Evolutionary conservation across 2,888 invertebrate genomes (phyloP), one percentile per base, ranked within the genome.

Genomic region (Beris morrisii): DNA sequence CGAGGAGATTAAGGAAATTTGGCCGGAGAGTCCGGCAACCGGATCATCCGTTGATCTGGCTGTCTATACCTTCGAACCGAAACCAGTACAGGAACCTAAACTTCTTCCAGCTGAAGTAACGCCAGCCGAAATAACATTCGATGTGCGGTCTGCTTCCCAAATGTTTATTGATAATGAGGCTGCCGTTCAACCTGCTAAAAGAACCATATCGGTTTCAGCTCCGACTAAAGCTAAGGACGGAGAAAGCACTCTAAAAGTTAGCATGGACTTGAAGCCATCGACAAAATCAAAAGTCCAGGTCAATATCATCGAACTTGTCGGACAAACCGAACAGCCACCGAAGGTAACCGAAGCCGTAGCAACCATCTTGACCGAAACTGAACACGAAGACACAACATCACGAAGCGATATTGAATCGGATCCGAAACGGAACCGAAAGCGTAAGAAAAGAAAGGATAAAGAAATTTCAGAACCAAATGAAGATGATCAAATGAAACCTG

Each of bases 371-470:
- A 64, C 31, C 13, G 58, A 58, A 44, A 63, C 57, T 5, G 52
- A 45, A 4, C 32, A 48, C 15, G 77, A 78, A 64, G 76, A 78
- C 61, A 71, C 73, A 13, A 72, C 75, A 5, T 76, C 77, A 9
- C 75, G 77, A 22, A 80, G 80, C 64, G 82, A 82, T 43, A 76
- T 81, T 13, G 81, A 83, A 71, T 80, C 80, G 69, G 84, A 84
- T 71, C 80, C 81, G 55, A 84, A 86, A 73, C 81, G 82, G 76
- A 85, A 83, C 79, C 86, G 85, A 81, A 87, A 84, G 83, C 86
- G 84, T 82, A 87, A 87, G 82, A 87, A 87, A 78, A 84, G 82
- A 75, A 86, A 85, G 78, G 80, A 80, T 54, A 78, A 78, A 48
- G 78, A 74, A 44, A 57, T 52, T 38, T 55, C 56, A 32, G 64